A percentile compares a stretch with the other conserved stretches of the same genome.
Conservation (phyloP, 2,113 vertebrate genomes). For the Pseudorasbora parva region DNA sequence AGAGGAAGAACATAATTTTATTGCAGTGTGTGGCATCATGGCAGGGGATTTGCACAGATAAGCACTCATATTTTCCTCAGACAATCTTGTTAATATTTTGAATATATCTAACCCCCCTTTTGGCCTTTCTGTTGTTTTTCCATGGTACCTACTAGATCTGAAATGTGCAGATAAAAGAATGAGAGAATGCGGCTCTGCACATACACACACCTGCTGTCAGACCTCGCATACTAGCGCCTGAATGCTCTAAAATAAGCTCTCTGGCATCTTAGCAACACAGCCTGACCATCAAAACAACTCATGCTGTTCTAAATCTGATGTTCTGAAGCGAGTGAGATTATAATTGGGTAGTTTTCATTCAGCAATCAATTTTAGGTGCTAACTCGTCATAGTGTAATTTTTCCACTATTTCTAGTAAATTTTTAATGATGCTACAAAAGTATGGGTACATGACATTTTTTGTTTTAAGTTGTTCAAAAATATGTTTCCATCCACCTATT, state of each 20-base stretch:
- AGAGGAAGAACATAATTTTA: neutral
- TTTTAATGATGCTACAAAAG: neutral
- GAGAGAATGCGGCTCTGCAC: slow-evolving; percentile 31
- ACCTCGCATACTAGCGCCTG: slow-evolving; percentile 11
- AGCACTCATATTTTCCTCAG: neutral
- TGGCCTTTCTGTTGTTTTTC: neutral
- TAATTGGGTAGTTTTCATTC: neutral
- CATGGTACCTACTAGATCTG: neutral
- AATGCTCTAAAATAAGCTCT: neutral
- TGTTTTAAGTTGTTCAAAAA: neutral
- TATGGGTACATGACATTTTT: neutral
- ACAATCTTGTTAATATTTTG: neutral
- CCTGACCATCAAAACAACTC: slow-evolving; percentile 1
- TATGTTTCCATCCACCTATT: too few relatives aligned
- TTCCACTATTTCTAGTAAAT: neutral
- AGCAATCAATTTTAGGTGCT: neutral
- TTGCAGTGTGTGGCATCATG: neutral
- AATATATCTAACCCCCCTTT: neutral
- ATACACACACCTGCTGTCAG: slow-evolving; percentile 32
- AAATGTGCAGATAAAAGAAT: neutral
- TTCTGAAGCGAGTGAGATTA: neutral
- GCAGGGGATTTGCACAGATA: neutral
- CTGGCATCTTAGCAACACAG: slow-evolving; percentile 6
- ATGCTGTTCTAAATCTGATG: neutral
- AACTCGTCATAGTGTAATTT: neutral